Evolutionary conservation across 2,797 vertebrate genomes (phyloP).

Genomic region (Coregonus suidteri): DNA sequence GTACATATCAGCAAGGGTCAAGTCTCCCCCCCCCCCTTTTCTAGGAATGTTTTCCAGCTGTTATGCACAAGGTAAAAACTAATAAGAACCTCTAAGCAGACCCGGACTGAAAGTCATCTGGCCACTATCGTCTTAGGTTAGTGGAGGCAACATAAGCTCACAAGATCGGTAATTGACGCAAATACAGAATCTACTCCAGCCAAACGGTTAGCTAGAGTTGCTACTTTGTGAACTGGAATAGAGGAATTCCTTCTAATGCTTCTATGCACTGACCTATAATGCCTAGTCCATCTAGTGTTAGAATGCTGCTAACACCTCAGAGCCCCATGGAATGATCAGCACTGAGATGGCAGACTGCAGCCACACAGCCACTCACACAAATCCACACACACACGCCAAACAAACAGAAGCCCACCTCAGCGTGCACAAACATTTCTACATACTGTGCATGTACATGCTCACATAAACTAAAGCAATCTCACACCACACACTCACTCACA

Average conservation of each 20-base stretch:
- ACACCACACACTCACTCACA: slow-evolving; percentile 23
- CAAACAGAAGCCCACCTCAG: not conserved
- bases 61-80: slow-evolving; percentile 72
- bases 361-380: slow-evolving; percentile 35
- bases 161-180: slow-evolving; percentile 69
- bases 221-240: slow-evolving; percentile 63
- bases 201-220: slow-evolving; percentile 34
- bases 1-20: slow-evolving; percentile 69
- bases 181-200: slow-evolving; percentile 53
- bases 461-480: slow-evolving; percentile 45
- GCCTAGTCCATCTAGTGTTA: slow-evolving; percentile 62
- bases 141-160: slow-evolving; percentile 51
- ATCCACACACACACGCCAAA: slow-evolving; percentile 26
- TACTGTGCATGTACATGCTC: too few species aligned
- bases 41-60: slow-evolving; percentile 56
- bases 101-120: slow-evolving; percentile 5
- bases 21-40: slow-evolving; percentile 51
- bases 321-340: slow-evolving; percentile 68
- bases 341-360: slow-evolving; percentile 51
- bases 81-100: slow-evolving; percentile 69
- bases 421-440: slow-evolving; percentile 35
- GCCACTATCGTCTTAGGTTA: too few species aligned
- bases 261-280: slow-evolving; percentile 62
- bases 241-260: slow-evolving; percentile 69
- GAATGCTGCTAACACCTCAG: slow-evolving; percentile 66